Evolutionary conservation across 2,797 vertebrate genomes (phyloP).

Genomic region (Mionectes olivaceus): DNA sequence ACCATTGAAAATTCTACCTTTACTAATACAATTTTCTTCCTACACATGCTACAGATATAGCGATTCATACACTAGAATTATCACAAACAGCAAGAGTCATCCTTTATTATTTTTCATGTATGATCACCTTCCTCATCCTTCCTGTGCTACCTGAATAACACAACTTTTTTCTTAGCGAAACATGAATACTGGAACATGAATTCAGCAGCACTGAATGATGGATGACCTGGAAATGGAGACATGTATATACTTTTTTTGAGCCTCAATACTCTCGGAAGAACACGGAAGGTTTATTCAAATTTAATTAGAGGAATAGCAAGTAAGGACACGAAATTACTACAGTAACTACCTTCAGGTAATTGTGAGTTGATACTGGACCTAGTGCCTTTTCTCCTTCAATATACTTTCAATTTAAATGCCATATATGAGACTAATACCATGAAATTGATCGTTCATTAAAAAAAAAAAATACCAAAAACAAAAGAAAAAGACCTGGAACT

Average conservation of each 20-base stretch:
- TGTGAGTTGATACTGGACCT: not conserved
- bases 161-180: not conserved
- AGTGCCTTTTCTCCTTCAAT: not conserved
- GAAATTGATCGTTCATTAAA: not conserved
- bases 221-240: not conserved
- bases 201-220: not conserved
- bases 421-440: not conserved
- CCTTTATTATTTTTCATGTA: not conserved
- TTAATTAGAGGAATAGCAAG: not conserved
- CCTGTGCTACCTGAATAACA: not conserved
- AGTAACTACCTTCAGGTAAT: not conserved
- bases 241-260: not conserved
- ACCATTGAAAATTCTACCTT: not conserved
- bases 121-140: not conserved
- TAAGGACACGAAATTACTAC: not conserved
- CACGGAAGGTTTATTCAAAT: not conserved
- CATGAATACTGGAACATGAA: not conserved
- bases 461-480: not conserved
- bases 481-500: not conserved
- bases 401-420: not conserved
- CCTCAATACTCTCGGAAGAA: not conserved
- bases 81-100: not conserved
- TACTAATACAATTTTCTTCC: not conserved
- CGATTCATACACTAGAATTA: not conserved
- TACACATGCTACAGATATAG: not conserved